Conservation (phyloP, 1,140 invertebrate species). For the Nymphalis io region DNA sequence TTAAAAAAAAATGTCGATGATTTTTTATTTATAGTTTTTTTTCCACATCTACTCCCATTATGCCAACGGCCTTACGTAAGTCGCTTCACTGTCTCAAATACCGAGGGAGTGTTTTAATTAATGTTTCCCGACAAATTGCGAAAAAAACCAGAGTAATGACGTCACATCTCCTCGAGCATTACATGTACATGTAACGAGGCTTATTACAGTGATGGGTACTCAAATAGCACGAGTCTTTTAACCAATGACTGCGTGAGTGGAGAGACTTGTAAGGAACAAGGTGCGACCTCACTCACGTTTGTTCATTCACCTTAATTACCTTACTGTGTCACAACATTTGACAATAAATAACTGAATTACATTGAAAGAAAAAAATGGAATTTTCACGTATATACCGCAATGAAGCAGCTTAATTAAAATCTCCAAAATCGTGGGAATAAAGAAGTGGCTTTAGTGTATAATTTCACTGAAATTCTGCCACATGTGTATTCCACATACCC, state of each 20-base stretch:
- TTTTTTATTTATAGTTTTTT: background rate
- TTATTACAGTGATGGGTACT: slow-evolving; percentile 63
- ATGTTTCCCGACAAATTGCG: slow-evolving; percentile 69
- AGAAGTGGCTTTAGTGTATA: no score
- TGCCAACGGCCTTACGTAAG: slow-evolving; percentile 46
- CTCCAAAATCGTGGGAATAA: no score
- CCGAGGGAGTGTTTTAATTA: slow-evolving; percentile 74
- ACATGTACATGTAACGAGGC: slow-evolving; percentile 60
- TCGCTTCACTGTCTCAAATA: slow-evolving; percentile 70
- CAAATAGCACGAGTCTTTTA: slow-evolving; percentile 58
- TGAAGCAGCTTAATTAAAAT: no score
- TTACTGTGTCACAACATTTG: slow-evolving; percentile 9
- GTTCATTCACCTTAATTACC: slow-evolving; percentile 25
- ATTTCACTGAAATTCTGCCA: no score
- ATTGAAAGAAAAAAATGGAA: no score
- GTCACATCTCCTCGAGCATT: slow-evolving; percentile 53
- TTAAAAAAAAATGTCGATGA: no score
- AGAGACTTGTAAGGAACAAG: slow-evolving; percentile 57
- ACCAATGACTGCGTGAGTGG: slow-evolving; percentile 64
- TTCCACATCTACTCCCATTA: slow-evolving; percentile 29
- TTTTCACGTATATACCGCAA: no score
- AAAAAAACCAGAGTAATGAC: slow-evolving; percentile 71
- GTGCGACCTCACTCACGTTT: slow-evolving; percentile 16
- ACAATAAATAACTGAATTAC: background rate
- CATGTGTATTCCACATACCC: no score